Base-by-base conservation (phyloP, 2,888 invertebrate genomes). In the Drosophila merina region DNA sequence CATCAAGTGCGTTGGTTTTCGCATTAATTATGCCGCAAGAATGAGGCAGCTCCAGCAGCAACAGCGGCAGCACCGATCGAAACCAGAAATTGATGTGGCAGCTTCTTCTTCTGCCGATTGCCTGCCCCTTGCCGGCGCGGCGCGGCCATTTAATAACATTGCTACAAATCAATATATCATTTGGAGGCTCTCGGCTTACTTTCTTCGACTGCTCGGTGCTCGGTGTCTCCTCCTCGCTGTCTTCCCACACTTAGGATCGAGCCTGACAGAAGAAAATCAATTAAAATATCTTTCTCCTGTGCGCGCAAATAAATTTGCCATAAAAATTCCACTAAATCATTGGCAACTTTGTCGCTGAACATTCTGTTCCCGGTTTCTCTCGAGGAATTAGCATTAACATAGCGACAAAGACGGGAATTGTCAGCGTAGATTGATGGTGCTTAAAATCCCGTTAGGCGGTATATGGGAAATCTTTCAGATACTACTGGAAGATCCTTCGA, bases 1-100 rank as follows among this genome's bases (percentile, higher is more conserved):
- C 86, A 81, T 86, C 76, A 84, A 86, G 82, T 84, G 88, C 84
- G 88, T 84, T 84, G 84, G 87, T 86, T 84, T 84, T 84, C 88
- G 84, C 84, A 84, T 84, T 84, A 84, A 84, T 84, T 84, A 84
- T 85, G 88, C 88, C 79, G 57, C 69, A 48, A 62, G 64, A 64
- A 64, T 68, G 68, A 55, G 68, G 68, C 64, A 56, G 45, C 47
- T 44, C 40, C 47, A n/a, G 60, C 60, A 9, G 42, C 20, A 20
- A 20, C 20, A n/a, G 60, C 60, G 8, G 42, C 57, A 28, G 62
- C 60, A 8, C 58, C 62, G 64, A 70, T 75, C 71, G 74, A 79
- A 76, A 76, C 82, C 81, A 87, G 83, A 82, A 82, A 82, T 88
- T 86, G 82, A 82, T 82, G 88, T 86, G 88, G 67, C 68, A 77